These are phyloP conservation scores for Cheilosia urbana DNA, from an alignment of 2,888 invertebrate genomes.

Conservation along the genomic window DNA sequence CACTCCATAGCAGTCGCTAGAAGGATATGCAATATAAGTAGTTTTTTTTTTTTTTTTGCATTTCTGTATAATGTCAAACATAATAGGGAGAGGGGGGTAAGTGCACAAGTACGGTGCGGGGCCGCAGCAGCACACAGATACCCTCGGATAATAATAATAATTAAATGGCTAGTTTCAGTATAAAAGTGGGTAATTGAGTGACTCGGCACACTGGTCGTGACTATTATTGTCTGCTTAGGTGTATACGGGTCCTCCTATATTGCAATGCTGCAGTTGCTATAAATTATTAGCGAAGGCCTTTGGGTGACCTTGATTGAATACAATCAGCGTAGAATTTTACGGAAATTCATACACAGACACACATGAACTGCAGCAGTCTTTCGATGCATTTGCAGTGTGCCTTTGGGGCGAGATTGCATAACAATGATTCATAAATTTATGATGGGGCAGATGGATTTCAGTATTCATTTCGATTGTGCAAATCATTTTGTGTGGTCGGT, in stretches of 20 bases:
- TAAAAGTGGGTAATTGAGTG: conserved; percentile 40
- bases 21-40: conserved; percentile 15
- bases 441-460: conserved; percentile 29
- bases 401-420: conserved; percentile 40
- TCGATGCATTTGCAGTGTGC: conserved; percentile 8
- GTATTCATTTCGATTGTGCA: conserved; percentile 1
- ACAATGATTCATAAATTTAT: conserved; percentile 54
- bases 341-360: conserved; percentile 52
- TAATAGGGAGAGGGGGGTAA: background rate
- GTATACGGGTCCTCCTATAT: background rate
- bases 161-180: conserved; percentile 18
- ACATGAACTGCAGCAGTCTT: background rate
- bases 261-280: conserved; percentile 8
- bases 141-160: conserved; percentile 23
- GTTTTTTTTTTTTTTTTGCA: conserved; percentile 15
- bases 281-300: conserved; percentile 45
- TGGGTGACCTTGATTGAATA: conserved; percentile 65
- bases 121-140: background rate
- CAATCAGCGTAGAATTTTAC: conserved; percentile 49
- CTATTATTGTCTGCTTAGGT: background rate
- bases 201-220: background rate
- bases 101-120: background rate
- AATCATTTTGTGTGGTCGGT: background rate
- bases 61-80: conserved; percentile 11
- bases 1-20: conserved; percentile 2